Evolutionary conservation across 2,113 vertebrate species (phyloP).

Genomic region (Uria lomvia): DNA sequence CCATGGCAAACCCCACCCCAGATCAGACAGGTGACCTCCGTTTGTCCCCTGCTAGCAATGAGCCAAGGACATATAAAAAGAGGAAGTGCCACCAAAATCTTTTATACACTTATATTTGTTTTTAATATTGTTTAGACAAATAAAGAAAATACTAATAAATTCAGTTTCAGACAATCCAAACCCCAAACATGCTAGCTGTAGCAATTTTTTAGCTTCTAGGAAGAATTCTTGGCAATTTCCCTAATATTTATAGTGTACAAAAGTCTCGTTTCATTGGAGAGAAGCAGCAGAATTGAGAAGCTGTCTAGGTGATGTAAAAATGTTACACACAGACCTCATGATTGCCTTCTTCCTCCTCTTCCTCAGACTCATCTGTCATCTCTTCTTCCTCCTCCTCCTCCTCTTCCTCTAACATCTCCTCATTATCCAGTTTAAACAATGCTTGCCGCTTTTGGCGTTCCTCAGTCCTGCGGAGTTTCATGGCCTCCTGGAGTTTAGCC

Average conservation of each 20-base stretch:
- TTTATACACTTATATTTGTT: not conserved
- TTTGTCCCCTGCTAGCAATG: not conserved
- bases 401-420: conserved; percentile 86
- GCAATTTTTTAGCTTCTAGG: not conserved
- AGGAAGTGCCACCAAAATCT: not conserved
- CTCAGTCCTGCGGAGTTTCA: conserved; percentile 88
- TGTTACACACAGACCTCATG: conserved; percentile 51
- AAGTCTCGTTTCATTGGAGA: not conserved
- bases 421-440: conserved; percentile 89
- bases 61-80: not conserved
- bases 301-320: not conserved
- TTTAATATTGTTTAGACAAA: not conserved
- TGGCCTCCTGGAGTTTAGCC: conserved; percentile 91
- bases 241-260: not conserved
- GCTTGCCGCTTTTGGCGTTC: conserved; percentile 86
- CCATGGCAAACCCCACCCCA: not conserved
- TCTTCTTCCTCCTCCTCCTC: conserved; percentile 90
- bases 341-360: conserved; percentile 70
- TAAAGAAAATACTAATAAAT: not conserved
- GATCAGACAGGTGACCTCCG: not conserved
- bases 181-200: not conserved
- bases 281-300: not conserved
- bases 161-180: not conserved
- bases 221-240: not conserved
- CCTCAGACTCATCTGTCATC: conserved; percentile 85